phyloP scores from a whole-genome alignment of 2,797 vertebrate genomes.

The Muscicapa comitata region DNA sequence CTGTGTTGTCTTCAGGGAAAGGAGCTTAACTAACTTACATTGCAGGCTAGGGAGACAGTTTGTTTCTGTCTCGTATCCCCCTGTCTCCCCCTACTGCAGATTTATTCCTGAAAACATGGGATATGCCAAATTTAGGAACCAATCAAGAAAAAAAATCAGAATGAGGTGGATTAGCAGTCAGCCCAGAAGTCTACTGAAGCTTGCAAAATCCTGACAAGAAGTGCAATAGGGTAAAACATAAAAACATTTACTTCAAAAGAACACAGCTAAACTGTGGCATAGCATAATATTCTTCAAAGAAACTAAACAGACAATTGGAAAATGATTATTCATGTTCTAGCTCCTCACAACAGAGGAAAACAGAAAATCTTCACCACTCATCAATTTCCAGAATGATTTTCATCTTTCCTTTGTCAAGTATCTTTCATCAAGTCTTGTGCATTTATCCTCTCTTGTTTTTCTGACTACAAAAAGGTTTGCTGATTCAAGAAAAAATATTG shows the following conservation, averaged over 20 bases:
- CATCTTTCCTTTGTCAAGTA: neutral
- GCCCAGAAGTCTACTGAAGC: neutral
- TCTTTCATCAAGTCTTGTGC: neutral
- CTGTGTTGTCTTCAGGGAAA: neutral
- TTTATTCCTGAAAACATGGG: neutral
- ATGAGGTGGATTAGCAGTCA: neutral
- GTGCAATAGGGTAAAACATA: neutral
- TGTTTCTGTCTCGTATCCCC: rapidly evolving
- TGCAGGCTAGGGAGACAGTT: neutral
- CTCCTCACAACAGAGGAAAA: neutral
- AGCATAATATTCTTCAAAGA: neutral
- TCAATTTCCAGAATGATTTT: neutral
- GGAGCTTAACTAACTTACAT: neutral
- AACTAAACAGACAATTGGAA: neutral
- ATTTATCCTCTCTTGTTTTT: neutral
- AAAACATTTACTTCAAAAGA: neutral
- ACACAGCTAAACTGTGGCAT: neutral
- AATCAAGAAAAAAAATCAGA: neutral
- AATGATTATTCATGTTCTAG: neutral
- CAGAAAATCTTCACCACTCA: neutral
- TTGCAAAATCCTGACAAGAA: constrained; percentile 14
- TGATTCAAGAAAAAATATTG: neutral
- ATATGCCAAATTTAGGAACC: neutral
- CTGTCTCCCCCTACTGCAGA: neutral
- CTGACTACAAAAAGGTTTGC: neutral